Conservation (phyloP, 2,113 vertebrate genomes). For the Crocuta crocuta region DNA sequence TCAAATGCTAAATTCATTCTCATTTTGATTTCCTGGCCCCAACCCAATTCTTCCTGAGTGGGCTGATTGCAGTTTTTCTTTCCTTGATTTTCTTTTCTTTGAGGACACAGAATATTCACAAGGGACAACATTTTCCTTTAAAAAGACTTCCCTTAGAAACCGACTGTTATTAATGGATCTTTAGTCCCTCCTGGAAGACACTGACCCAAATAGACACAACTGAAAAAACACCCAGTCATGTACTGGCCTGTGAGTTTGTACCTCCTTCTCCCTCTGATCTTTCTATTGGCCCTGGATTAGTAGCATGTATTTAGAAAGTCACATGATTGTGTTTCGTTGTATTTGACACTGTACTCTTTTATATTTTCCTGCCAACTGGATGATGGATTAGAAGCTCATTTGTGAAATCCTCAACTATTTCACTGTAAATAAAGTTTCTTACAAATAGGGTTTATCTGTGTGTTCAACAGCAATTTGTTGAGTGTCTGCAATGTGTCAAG, state of each 20-base stretch:
- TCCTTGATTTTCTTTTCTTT: slow-evolving; percentile 40
- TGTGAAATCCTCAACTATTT: slow-evolving; percentile 46
- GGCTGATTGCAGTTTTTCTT: slow-evolving; percentile 38
- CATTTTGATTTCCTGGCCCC: slow-evolving; percentile 58
- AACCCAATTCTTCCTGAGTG: slow-evolving; percentile 36
- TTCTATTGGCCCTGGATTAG: background rate
- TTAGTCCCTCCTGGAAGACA: slow-evolving; percentile 38
- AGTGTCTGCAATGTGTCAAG: background rate
- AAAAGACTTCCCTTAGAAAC: slow-evolving; percentile 64
- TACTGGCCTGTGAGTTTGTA: background rate
- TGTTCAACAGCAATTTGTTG: background rate
- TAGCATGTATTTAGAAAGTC: background rate
- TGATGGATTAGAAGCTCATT: slow-evolving; percentile 11
- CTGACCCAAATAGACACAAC: slow-evolving; percentile 50
- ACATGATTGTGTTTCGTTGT: background rate
- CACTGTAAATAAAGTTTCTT: slow-evolving; percentile 19
- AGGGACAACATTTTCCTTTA: slow-evolving; percentile 67
- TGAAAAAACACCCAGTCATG: background rate
- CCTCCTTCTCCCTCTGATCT: background rate
- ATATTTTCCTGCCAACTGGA: slow-evolving; percentile 37
- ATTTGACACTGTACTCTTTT: slow-evolving; percentile 2
- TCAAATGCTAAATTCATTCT: slow-evolving; percentile 32
- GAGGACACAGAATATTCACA: slow-evolving; percentile 51
- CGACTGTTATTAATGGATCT: slow-evolving; percentile 60
- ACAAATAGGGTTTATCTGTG: background rate